Conservation (phyloP, 92 coral and sea anemone species). For the Palythoa grandiflora region DNA sequence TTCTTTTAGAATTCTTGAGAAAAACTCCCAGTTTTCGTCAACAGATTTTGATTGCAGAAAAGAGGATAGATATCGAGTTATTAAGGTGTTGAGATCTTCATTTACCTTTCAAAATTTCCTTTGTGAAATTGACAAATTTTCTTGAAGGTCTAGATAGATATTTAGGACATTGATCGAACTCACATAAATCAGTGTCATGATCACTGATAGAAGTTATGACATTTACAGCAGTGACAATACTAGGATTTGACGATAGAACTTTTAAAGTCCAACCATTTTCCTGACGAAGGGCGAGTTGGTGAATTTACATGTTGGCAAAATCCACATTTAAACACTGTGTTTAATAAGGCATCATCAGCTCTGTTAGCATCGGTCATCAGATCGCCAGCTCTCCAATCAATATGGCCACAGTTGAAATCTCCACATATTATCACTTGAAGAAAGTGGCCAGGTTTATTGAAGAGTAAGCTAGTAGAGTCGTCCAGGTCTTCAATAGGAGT, state of each 20-base stretch:
- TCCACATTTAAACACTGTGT: constrained; percentile 47
- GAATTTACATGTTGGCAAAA: constrained; percentile 25
- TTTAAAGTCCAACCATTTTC: neutral
- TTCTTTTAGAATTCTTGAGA: constrained; percentile 7
- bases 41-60: neutral
- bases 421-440: constrained; percentile 47
- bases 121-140: constrained; percentile 22
- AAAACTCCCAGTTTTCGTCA: constrained; percentile 24
- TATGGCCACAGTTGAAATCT: constrained; percentile 54
- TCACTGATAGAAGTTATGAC: constrained; percentile 4
- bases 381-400: constrained; percentile 51
- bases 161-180: constrained; percentile 20
- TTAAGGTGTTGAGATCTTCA: too few species aligned
- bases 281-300: constrained; percentile 29
- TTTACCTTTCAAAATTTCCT: constrained; percentile 5
- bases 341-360: constrained; percentile 49
- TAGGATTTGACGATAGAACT: constrained; percentile 14
- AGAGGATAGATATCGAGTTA: neutral
- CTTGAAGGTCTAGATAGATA: constrained; percentile 1
- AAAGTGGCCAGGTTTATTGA: constrained; percentile 38
- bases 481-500: constrained; percentile 45
- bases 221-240: neutral
- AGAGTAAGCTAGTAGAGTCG: constrained; percentile 32
- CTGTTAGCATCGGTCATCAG: constrained; percentile 26
- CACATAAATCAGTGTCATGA: neutral